Conservation (phyloP, 1,140 invertebrate species). For the Acromyrmex echinatior region DNA sequence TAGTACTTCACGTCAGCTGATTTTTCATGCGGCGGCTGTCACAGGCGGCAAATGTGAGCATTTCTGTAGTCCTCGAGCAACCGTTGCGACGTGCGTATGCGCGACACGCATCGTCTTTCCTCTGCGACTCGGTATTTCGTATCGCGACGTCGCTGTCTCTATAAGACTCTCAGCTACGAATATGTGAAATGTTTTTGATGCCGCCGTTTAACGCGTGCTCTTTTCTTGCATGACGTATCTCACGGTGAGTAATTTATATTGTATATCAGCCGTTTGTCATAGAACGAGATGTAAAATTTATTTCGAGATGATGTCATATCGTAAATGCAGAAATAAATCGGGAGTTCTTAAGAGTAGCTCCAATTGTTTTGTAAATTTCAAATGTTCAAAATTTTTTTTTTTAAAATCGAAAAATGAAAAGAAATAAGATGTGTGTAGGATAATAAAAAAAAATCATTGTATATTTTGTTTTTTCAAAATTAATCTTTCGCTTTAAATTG, state of each 20-base stretch:
- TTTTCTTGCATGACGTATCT: conserved; percentile 37
- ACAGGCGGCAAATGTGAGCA: conserved; percentile 54
- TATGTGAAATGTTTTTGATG: conserved; percentile 19
- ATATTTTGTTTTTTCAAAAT: not conserved
- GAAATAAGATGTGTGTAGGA: not conserved
- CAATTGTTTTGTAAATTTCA: not conserved
- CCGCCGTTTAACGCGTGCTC: not conserved
- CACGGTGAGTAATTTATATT: conserved; percentile 40
- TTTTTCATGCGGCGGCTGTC: conserved; percentile 30
- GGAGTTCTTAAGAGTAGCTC: not conserved
- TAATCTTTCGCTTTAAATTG: not conserved
- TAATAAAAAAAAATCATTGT: not conserved
- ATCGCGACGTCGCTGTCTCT: not conserved
- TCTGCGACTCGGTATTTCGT: not conserved
- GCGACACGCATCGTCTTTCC: conserved; percentile 6
- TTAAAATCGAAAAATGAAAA: not conserved
- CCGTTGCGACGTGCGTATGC: conserved; percentile 44
- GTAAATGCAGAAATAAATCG: not conserved
- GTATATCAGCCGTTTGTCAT: not conserved
- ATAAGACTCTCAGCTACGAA: not conserved
- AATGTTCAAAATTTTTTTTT: not conserved
- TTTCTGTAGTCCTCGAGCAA: conserved; percentile 56
- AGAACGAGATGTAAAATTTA: not conserved
- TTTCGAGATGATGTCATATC: not conserved
- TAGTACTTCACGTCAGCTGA: conserved; percentile 39